phyloP scores from a whole-genome alignment of 2,797 vertebrate species.

The Gadopsis bispinosus region DNA sequence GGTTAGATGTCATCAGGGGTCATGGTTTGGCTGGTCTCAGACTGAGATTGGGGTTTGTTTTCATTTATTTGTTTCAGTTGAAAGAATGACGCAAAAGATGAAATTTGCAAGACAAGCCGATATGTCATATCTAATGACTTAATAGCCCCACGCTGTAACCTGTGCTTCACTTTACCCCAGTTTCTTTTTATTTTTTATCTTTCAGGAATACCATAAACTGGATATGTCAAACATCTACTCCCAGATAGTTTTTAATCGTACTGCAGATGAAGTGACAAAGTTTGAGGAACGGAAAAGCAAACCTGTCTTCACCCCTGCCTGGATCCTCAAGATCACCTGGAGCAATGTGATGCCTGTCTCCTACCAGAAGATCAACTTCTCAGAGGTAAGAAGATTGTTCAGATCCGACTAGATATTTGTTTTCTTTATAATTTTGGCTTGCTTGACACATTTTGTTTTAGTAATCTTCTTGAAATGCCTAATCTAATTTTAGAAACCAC shows the following conservation, averaged over 20 bases:
- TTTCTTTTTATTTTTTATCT: neutral
- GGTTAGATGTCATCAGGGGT: constrained; percentile 66
- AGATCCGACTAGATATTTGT: neutral
- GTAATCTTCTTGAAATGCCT: neutral
- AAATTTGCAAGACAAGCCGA: neutral
- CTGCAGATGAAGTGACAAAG: constrained; percentile 79
- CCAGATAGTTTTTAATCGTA: constrained; percentile 86
- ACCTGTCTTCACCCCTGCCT: constrained; percentile 79
- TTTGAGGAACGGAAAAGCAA: constrained; percentile 73
- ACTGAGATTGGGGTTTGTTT: neutral
- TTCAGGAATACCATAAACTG: constrained; percentile 77
- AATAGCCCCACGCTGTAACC: neutral
- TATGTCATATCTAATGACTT: neutral
- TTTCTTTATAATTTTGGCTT: too few relatives aligned
- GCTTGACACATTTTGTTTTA: too few relatives aligned
- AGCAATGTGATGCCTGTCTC: constrained; percentile 83
- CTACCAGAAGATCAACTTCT: constrained; percentile 82
- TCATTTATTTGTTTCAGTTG: neutral
- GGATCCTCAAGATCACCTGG: constrained; percentile 90
- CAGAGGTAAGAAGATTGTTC: constrained; percentile 77
- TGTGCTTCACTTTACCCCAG: neutral
- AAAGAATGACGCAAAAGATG: neutral
- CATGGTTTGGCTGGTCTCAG: neutral
- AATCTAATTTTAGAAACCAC: neutral
- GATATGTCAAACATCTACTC: constrained; percentile 83